Evolutionary conservation across 2,888 invertebrate genomes (phyloP).

Genomic region (Helicoverpa assulta): DNA sequence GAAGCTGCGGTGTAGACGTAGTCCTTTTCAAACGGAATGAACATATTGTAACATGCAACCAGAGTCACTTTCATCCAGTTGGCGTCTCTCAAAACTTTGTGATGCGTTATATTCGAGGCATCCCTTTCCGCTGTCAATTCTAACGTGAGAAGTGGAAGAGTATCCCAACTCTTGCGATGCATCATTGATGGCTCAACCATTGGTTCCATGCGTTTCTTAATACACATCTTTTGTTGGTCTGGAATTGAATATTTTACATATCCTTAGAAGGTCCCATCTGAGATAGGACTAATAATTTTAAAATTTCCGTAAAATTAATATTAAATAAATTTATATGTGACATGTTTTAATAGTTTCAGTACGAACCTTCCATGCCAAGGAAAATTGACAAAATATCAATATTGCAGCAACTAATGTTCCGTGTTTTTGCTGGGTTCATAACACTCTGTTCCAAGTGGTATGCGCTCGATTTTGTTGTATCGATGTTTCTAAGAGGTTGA

Average conservation of each 20-base stretch:
- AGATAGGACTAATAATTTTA: conserved; percentile 42
- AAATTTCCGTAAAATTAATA: no score
- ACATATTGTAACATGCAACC: conserved; percentile 79
- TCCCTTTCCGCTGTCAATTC: conserved; percentile 71
- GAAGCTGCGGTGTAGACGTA: conserved; percentile 76
- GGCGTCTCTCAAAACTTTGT: conserved; percentile 71
- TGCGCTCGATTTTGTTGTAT: conserved; percentile 32
- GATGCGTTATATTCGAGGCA: conserved; percentile 70
- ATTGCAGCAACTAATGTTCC: conserved; percentile 78
- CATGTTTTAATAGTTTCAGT: neutral
- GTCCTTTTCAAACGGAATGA: conserved; percentile 68
- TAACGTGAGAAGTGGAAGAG: conserved; percentile 78
- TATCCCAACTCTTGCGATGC: conserved; percentile 80
- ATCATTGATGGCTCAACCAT: conserved; percentile 66
- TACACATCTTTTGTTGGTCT: conserved; percentile 72
- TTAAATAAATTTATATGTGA: no score
- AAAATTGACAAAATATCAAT: conserved; percentile 77
- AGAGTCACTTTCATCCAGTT: conserved; percentile 81
- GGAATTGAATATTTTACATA: conserved; percentile 34
- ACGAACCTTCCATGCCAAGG: conserved; percentile 37
- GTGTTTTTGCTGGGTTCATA: conserved; percentile 25
- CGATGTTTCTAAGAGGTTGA: conserved; percentile 64
- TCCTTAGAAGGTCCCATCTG: neutral
- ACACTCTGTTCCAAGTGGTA: conserved; percentile 5
- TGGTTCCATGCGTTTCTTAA: conserved; percentile 81